A percentile compares a stretch with the other conserved stretches of the same genome.
Evolutionary conservation across 2,888 invertebrate genomes (phyloP).

Genomic region (Idaea dimidiata): DNA sequence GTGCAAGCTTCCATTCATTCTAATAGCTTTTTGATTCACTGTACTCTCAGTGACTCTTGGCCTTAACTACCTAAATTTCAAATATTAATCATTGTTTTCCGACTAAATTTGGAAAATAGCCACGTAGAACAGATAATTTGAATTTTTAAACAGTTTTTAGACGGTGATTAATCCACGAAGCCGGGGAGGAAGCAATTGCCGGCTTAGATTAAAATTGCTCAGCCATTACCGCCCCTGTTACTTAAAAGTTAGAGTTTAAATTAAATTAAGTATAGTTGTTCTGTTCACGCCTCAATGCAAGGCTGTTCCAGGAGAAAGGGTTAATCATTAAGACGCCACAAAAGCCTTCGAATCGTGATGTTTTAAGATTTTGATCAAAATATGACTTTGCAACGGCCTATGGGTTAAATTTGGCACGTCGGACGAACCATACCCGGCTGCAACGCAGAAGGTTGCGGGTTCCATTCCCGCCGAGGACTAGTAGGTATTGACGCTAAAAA

Average conservation of each 20-base stretch:
- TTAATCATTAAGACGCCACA: not conserved
- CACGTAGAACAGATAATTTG: slow-evolving; percentile 57
- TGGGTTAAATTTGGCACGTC: too few species aligned
- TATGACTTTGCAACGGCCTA: too few species aligned
- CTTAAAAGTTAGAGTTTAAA: not conserved
- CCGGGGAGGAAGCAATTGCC: slow-evolving; percentile 12
- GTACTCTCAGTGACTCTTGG: slow-evolving; percentile 7
- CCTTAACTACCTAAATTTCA: slow-evolving; percentile 41
- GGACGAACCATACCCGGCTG: too few species aligned
- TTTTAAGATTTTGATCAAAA: too few species aligned
- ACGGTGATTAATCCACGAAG: slow-evolving; percentile 52
- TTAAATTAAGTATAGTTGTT: not conserved
- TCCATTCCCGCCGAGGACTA: too few species aligned
- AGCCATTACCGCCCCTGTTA: slow-evolving; percentile 27
- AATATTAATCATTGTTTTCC: slow-evolving; percentile 56
- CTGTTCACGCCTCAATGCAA: not conserved
- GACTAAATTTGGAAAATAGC: slow-evolving; percentile 48
- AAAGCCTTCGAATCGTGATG: too few species aligned
- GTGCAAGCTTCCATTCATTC: not conserved
- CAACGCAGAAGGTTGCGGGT: too few species aligned
- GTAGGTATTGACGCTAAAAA: too few species aligned
- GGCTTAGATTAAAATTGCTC: slow-evolving; percentile 30
- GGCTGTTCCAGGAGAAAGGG: not conserved
- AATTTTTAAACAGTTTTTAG: slow-evolving; percentile 62
- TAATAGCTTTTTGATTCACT: not conserved